Conservation (phyloP, 2,797 vertebrate genomes). For the Acipenser oxyrinchus region DNA sequence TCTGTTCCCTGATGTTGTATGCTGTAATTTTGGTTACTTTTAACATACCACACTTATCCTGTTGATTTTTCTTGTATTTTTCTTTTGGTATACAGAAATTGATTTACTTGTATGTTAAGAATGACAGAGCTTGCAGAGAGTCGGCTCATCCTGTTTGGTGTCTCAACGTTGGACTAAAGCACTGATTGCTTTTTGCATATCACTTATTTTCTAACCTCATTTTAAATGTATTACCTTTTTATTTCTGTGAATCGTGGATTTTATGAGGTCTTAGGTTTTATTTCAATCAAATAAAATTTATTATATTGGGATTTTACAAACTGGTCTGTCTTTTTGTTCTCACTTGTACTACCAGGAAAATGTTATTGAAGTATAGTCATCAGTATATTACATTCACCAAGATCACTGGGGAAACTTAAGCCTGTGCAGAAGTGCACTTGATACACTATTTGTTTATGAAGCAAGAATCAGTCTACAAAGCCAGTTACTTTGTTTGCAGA, state of each 20-base stretch:
- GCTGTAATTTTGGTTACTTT: slow-evolving; percentile 23
- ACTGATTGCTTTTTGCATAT: slow-evolving; percentile 55
- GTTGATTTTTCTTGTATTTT: slow-evolving; percentile 13
- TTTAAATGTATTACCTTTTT: slow-evolving; percentile 44
- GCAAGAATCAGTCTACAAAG: no score
- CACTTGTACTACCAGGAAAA: no score
- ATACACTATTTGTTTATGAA: no score
- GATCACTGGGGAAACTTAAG: no score
- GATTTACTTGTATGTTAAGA: slow-evolving; percentile 34
- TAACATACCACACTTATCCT: slow-evolving; percentile 26
- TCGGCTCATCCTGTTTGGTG: slow-evolving; percentile 27
- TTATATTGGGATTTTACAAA: slow-evolving; percentile 47
- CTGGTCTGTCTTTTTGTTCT: slow-evolving; percentile 20
- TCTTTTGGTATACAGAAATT: slow-evolving; percentile 24
- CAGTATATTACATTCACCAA: no score
- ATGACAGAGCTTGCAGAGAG: slow-evolving; percentile 36
- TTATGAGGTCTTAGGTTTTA: slow-evolving; percentile 51
- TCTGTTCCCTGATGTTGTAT: slow-evolving; percentile 15
- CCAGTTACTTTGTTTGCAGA: no score
- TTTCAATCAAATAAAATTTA: slow-evolving; percentile 57
- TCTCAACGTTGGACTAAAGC: slow-evolving; percentile 40
- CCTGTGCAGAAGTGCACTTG: no score
- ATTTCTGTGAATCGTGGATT: slow-evolving; percentile 53
- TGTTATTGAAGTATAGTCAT: no score
- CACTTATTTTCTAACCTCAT: slow-evolving; percentile 44